A percentile compares a stretch with the other conserved stretches of the same genome.
These are phyloP conservation scores for Esox masquinongy DNA, from an alignment of 2,797 vertebrate genomes.

Conservation along the genomic window DNA sequence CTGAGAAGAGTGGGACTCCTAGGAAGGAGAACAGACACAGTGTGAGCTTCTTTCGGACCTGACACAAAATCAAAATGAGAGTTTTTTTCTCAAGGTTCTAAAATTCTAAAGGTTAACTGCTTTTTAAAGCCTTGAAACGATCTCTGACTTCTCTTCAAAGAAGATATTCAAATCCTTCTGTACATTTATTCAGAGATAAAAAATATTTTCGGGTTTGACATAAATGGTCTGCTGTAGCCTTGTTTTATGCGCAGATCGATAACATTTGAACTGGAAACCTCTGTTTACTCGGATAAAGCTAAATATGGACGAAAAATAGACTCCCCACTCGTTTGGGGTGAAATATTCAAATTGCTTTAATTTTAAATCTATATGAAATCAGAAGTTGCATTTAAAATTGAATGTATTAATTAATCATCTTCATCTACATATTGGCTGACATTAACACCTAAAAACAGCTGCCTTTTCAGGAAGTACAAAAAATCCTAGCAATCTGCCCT, in stretches of 20 bases:
- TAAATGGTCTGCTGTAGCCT: background rate
- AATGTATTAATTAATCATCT: background rate
- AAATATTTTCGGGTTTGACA: background rate
- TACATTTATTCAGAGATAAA: background rate
- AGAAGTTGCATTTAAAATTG: background rate
- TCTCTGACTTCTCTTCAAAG: slow-evolving; percentile 34
- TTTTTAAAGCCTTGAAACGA: slow-evolving; percentile 38
- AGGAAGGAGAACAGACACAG: slow-evolving; percentile 33
- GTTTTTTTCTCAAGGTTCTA: slow-evolving; percentile 28
- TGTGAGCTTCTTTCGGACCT: slow-evolving; percentile 28
- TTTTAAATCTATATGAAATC: background rate
- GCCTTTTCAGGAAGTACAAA: background rate
- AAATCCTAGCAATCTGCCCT: slow-evolving; percentile 24
- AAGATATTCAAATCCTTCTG: background rate
- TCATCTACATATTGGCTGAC: background rate
- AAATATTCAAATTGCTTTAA: background rate
- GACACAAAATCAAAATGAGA: slow-evolving; percentile 35
- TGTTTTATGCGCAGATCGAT: background rate
- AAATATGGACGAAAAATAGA: background rate
- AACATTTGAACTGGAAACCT: background rate
- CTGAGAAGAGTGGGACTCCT: slow-evolving; percentile 21
- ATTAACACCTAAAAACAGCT: background rate
- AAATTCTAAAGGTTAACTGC: slow-evolving; percentile 44
- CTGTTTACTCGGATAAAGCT: background rate
- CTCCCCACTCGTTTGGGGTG: background rate